These are phyloP conservation scores for Eupithecia pulchellata DNA, from an alignment of 2,888 invertebrate species.

Conservation along the genomic window DNA sequence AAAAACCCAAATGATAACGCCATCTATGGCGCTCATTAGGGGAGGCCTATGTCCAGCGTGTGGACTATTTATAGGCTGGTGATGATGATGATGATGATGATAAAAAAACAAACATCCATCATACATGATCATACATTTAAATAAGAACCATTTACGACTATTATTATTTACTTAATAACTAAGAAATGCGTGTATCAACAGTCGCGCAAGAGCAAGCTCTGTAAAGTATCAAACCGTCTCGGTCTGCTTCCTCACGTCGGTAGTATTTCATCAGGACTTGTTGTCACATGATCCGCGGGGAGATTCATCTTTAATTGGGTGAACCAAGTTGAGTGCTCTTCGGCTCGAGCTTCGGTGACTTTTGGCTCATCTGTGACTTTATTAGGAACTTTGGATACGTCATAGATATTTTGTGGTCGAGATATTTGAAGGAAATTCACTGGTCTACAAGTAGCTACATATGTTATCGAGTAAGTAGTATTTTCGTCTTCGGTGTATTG, in stretches of 20 bases:
- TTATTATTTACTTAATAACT: not conserved
- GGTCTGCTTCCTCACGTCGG: slow-evolving; percentile 52
- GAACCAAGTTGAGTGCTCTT: slow-evolving; percentile 62
- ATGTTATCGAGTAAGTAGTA: not conserved
- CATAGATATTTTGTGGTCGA: slow-evolving; percentile 51
- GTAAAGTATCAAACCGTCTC: slow-evolving; percentile 62
- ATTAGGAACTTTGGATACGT: slow-evolving; percentile 57
- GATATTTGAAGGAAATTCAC: not conserved
- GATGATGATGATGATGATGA: too few species aligned
- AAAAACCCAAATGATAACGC: too few species aligned
- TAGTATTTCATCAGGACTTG: slow-evolving; percentile 77
- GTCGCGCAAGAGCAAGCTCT: slow-evolving; percentile 21
- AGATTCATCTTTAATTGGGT: slow-evolving; percentile 83
- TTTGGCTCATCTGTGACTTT: slow-evolving; percentile 59
- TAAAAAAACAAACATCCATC: too few species aligned
- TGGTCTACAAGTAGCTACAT: not conserved
- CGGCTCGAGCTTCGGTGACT: slow-evolving; percentile 52
- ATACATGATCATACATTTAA: too few species aligned
- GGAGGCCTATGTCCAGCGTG: too few species aligned
- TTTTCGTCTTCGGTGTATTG: not conserved
- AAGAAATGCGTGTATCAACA: not conserved
- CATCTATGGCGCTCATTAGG: too few species aligned
- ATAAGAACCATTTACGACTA: not conserved
- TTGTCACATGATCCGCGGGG: slow-evolving; percentile 79
- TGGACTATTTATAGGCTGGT: too few species aligned